These are phyloP conservation scores for Agonopterix subpropinquella DNA, from an alignment of 2,888 invertebrate species.

Conservation along the genomic window DNA sequence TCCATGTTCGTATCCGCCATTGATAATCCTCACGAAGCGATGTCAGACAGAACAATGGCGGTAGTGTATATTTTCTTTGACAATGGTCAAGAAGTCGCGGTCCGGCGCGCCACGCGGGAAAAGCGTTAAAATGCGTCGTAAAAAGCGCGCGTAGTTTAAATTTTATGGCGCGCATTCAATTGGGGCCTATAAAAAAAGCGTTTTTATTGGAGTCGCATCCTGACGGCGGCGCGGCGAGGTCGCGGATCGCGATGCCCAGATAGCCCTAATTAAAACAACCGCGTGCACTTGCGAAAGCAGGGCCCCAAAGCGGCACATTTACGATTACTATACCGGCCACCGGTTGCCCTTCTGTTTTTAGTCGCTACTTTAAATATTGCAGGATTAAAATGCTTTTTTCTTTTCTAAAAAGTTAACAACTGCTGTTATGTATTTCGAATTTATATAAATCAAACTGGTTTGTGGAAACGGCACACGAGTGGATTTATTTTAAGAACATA, in stretches of 20 bases:
- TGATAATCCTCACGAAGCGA: conserved; percentile 39
- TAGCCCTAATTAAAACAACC: conserved; percentile 69
- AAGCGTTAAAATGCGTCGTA: conserved; percentile 63
- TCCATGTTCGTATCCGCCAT: conserved; percentile 41
- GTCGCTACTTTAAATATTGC: conserved; percentile 9
- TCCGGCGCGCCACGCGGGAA: conserved; percentile 59
- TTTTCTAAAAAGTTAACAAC: too few species aligned
- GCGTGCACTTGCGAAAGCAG: conserved; percentile 55
- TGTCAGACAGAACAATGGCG: too few species aligned
- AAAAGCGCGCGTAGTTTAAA: conserved; percentile 67
- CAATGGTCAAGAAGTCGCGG: conserved; percentile 39
- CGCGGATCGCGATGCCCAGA: conserved; percentile 55
- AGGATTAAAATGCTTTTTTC: background rate
- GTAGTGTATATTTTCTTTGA: too few species aligned
- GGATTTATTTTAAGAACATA: too few species aligned
- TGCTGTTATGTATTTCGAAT: too few species aligned
- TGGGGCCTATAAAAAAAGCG: conserved; percentile 68
- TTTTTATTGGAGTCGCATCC: conserved; percentile 70
- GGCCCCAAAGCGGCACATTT: too few species aligned
- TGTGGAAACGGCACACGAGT: too few species aligned
- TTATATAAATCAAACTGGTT: background rate
- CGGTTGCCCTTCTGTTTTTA: conserved; percentile 40
- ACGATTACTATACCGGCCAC: conserved; percentile 13
- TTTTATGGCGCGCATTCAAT: conserved; percentile 69
- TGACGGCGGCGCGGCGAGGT: conserved; percentile 44